Evolutionary conservation across 2,113 vertebrate species (phyloP).

Genomic region (Pluvianellus socialis): DNA sequence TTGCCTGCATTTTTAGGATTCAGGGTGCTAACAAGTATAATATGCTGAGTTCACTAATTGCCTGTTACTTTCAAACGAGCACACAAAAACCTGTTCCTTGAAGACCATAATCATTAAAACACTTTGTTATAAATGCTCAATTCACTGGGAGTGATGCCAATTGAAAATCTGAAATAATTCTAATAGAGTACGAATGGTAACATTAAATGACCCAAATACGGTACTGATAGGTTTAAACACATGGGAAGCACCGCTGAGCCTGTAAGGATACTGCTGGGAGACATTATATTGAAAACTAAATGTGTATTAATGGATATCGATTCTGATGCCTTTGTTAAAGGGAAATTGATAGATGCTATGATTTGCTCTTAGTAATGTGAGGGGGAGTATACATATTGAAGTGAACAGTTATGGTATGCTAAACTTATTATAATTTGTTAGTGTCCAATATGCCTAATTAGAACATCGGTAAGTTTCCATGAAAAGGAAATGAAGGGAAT

Average conservation of each 20-base stretch:
- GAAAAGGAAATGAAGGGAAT: neutral
- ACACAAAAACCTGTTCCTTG: neutral
- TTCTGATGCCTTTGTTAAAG: neutral
- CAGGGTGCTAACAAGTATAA: accelerated
- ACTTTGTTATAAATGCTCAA: accelerated
- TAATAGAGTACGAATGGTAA: neutral
- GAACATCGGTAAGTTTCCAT: neutral
- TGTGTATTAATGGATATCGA: neutral
- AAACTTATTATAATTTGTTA: neutral
- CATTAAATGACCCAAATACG: neutral
- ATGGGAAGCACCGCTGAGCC: neutral
- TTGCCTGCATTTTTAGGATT: neutral
- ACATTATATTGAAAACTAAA: neutral
- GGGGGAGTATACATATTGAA: neutral
- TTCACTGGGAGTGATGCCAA: neutral
- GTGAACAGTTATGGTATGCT: neutral
- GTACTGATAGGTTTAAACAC: neutral
- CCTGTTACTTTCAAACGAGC: neutral
- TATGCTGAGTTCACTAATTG: neutral
- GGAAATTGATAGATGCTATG: neutral
- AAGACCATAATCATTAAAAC: neutral
- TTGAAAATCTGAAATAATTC: neutral
- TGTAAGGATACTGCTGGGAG: neutral
- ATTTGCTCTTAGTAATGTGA: neutral
- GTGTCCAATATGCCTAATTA: neutral